Conservation (phyloP, 2,888 invertebrate species). For the Troglohyphantes excavatus region DNA sequence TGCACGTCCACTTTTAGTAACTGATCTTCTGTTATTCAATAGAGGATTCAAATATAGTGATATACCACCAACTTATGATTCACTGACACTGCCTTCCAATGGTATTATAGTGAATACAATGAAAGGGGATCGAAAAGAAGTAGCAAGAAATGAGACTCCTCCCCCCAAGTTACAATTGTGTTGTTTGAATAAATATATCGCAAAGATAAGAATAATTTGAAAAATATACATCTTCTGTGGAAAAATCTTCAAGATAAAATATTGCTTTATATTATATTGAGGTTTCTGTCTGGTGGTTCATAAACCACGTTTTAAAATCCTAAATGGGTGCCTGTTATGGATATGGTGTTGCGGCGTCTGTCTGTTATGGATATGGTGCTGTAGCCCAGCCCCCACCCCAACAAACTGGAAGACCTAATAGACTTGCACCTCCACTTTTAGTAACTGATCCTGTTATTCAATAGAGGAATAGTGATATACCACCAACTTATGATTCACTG, state of each 20-base stretch:
- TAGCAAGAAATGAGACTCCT: constrained; percentile 38
- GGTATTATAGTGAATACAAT: too few species aligned
- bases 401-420: not conserved
- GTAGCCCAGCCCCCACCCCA: not conserved
- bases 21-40: constrained; percentile 42
- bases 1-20: not conserved
- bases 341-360: not conserved
- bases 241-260: not conserved
- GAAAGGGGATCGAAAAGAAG: not conserved
- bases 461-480: constrained; percentile 36
- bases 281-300: too few species aligned
- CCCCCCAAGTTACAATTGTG: constrained; percentile 57
- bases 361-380: too few species aligned
- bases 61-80: constrained; percentile 54
- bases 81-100: not conserved
- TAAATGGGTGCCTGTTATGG: not conserved
- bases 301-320: too few species aligned
- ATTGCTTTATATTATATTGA: too few species aligned
- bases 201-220: too few species aligned
- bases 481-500: constrained; percentile 44
- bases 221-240: not conserved
- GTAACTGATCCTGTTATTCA: constrained; percentile 34
- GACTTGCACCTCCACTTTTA: constrained; percentile 6
- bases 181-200: constrained; percentile 1
- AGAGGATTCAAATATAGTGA: not conserved